phyloP scores from a whole-genome alignment of 1,140 invertebrate genomes.

The Drosophila kohkoa region DNA sequence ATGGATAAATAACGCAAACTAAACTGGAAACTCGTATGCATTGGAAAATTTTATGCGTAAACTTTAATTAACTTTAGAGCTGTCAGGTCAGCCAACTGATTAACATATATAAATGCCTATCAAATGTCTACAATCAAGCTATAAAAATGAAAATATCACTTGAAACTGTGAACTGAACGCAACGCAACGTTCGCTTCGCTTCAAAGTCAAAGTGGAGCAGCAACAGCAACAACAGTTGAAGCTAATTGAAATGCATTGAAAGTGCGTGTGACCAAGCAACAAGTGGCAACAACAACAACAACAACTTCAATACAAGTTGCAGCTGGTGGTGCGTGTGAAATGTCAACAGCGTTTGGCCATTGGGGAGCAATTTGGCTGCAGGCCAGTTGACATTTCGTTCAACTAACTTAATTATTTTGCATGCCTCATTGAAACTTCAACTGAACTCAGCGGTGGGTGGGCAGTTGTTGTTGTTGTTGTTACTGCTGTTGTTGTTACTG shows the following conservation, averaged over 20 bases:
- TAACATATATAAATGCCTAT: constrained; percentile 80
- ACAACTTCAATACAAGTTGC: constrained; percentile 33
- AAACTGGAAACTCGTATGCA: neutral
- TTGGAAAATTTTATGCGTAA: constrained; percentile 41
- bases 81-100: constrained; percentile 70
- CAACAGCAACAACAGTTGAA: constrained; percentile 28
- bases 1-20: constrained; percentile 52
- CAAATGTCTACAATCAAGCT: constrained; percentile 77
- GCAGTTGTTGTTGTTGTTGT: neutral
- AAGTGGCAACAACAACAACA: constrained; percentile 28
- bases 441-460: neutral
- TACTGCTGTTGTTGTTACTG: neutral
- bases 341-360: constrained; percentile 57
- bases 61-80: constrained; percentile 77
- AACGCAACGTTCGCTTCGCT: constrained; percentile 10
- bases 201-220: constrained; percentile 79
- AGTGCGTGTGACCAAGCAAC: constrained; percentile 71
- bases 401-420: constrained; percentile 65
- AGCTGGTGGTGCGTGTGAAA: constrained; percentile 74
- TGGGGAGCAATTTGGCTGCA: constrained; percentile 29
- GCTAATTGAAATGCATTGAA: constrained; percentile 81
- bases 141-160: constrained; percentile 75
- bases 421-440: constrained; percentile 30
- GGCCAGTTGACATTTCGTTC: constrained; percentile 65
- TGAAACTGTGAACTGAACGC: constrained; percentile 26